Base-by-base conservation (phyloP, 2,888 invertebrate genomes). In the Neoitamus cyanurus region DNA sequence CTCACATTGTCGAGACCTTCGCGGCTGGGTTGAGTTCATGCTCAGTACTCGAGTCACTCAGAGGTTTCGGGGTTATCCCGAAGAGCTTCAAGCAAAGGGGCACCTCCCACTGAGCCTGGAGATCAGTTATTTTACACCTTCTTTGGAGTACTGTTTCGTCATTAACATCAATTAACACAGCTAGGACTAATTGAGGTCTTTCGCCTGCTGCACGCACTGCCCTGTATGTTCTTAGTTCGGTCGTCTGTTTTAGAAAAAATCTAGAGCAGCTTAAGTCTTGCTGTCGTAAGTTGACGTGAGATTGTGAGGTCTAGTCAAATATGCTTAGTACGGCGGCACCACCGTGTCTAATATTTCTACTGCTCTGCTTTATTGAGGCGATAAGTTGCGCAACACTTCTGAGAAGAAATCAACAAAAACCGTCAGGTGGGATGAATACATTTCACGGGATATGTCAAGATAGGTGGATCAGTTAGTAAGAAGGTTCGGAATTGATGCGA, bases 161-260 rank as follows among this genome's bases (percentile, higher is more conserved):
- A 73, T 73, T 73, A 73, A 36, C 73, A 73, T 73, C 73, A 73
- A 73, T 73, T 73, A 73, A 73, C 73, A 73, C 73, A 73, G 37
- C 34, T 37, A 73, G 73, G 5, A 34, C 73, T 73, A 73, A 73
- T 73, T 73, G 37, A 73, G 73, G 73, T 15, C 73, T 15, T 70
- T 70, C 70, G 70, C 70, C 70, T 31, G 30, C n/a, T 70, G 70
- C 70, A 31, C 70, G 30, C 70, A 70, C 31, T 9, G 7, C 20
- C 25, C 58, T 9, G 25, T 58, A 25, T 20, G 25, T 58, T 58
- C 58, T 58, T 25, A 58, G 20, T 9, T 25, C 58, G 6, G 25
- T 6, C 48, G 15, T 46, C n/a, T 48, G 20, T 13, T 15, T 70
- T 7, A 3, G 15, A 58, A 58, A 58, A 1, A 15, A 58, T 58